These are phyloP conservation scores for Apotomis capreana DNA, from an alignment of 2,888 invertebrate genomes.

Conservation along the genomic window DNA sequence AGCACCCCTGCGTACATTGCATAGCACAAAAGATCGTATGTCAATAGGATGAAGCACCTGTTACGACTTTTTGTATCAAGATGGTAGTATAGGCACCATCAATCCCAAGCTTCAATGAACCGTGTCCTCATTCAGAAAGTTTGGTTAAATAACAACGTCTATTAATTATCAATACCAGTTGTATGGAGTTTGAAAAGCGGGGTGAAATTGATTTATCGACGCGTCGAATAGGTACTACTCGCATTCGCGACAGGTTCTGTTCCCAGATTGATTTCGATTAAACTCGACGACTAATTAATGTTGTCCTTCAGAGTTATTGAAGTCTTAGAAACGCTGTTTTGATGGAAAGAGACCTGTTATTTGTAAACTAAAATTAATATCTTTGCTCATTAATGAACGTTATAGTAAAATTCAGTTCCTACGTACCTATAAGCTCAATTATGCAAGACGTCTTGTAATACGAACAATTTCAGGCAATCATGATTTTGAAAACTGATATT, in stretches of 20 bases:
- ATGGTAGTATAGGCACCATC: conserved; percentile 53
- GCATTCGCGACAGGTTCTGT: conserved; percentile 26
- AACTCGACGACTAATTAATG: conserved; percentile 31
- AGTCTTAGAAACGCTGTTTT: conserved; percentile 13
- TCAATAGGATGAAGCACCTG: conserved; percentile 44
- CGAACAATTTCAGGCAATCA: no score
- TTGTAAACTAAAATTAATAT: background rate
- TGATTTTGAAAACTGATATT: no score
- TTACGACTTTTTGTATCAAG: conserved; percentile 33
- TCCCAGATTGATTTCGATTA: conserved; percentile 27
- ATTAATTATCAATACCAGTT: conserved; percentile 73
- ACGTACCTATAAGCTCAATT: no score
- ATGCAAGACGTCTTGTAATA: no score
- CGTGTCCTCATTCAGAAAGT: conserved; percentile 67
- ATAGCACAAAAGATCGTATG: conserved; percentile 38
- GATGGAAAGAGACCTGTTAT: background rate
- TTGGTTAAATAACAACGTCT: conserved; percentile 71
- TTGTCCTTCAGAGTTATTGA: conserved; percentile 24
- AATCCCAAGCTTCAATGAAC: conserved; percentile 71
- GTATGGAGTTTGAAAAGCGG: conserved; percentile 61
- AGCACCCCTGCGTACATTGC: conserved; percentile 20
- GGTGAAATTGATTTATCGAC: conserved; percentile 65
- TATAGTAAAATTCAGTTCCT: background rate
- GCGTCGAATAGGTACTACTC: conserved; percentile 45
- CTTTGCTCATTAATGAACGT: background rate